phyloP scores from a whole-genome alignment of 2,888 invertebrate species.

The Drosophila atripex region DNA sequence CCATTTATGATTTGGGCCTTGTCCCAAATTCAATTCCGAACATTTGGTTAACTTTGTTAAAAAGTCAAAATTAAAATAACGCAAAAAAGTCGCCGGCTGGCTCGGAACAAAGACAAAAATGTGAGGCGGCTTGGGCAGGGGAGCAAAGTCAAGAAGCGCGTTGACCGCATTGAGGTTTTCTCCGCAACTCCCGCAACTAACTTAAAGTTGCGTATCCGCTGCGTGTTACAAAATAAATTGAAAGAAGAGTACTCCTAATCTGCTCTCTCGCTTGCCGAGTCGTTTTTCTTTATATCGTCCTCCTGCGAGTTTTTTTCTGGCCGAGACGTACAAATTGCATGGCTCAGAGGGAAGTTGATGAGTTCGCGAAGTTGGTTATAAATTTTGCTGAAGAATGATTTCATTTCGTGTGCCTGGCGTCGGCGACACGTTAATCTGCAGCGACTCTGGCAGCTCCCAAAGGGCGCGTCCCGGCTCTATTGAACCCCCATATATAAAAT shows the following conservation, averaged over 20 bases:
- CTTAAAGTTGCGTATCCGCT: slow-evolving; percentile 57
- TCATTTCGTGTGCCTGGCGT: slow-evolving; percentile 58
- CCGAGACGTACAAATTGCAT: slow-evolving; percentile 61
- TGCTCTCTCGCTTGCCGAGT: slow-evolving; percentile 17
- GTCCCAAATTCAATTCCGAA: slow-evolving; percentile 71
- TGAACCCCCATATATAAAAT: slow-evolving; percentile 65
- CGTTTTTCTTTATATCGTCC: slow-evolving; percentile 25
- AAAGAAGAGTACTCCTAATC: slow-evolving; percentile 45
- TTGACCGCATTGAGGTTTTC: slow-evolving; percentile 62
- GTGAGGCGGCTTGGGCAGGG: background rate
- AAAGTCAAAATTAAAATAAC: slow-evolving; percentile 76
- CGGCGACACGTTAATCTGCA: slow-evolving; percentile 50
- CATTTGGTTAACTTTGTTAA: slow-evolving; percentile 76
- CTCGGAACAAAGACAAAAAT: background rate
- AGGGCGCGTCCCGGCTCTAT: slow-evolving; percentile 36
- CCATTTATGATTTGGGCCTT: slow-evolving; percentile 68
- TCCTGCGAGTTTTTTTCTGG: slow-evolving; percentile 11
- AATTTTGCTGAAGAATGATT: slow-evolving; percentile 72
- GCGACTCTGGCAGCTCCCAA: slow-evolving; percentile 19
- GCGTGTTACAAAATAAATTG: slow-evolving; percentile 49
- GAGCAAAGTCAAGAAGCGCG: slow-evolving; percentile 15
- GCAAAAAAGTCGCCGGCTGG: slow-evolving; percentile 38
- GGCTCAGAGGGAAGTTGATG: slow-evolving; percentile 75
- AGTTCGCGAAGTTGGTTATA: slow-evolving; percentile 62
- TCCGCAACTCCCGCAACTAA: slow-evolving; percentile 48